Base-by-base conservation (phyloP, 1,140 invertebrate genomes). In the Ridgeia piscesae region DNA sequence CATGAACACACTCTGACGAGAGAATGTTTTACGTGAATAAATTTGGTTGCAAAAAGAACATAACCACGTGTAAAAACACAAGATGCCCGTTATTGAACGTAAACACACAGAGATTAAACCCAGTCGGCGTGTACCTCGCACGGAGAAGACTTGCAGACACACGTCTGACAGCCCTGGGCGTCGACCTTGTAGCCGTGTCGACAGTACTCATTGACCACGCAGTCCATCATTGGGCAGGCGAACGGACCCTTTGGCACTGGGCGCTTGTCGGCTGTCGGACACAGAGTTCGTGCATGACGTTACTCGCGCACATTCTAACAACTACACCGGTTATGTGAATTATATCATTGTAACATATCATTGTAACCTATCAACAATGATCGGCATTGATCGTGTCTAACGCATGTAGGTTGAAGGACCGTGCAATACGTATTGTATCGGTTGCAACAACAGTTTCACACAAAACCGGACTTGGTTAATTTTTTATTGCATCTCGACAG, bases 101-200 rank as follows among this genome's bases (percentile, higher is more conserved):
- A 17, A 27, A 77, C 58, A 77, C 42, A 42, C 42, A 42, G 42
- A 42, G 11, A 42, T 42, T 42, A 42, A 77, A 77, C 58, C 27
- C 14, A 4, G 58, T 9, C 11, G 58, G 8, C 58, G 27, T n/a
- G 21, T 90, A 90, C 89, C n/a, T 90, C 17, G 89, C 89, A 90
- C 31, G 89, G 89, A 33, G 34, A 34, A 17, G 58, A 27, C 21
- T 35, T 35, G 35, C 89, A 90, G 34, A 35, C 89, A 42, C 89
- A 90, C 34, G 89, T 90, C 89, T 90, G 34, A 27, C 89, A 90
- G 89, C 89, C 89, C 35, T 90, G 14, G 31, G 89, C 89, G 33
- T 90, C 89, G 35, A 90, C 33, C 35, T 90, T 33, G 89, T 90
- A 90, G 89, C 89, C 89, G 35, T 90, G 33, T 31, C 35, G 34